A percentile compares a stretch with the other conserved stretches of the same genome.
Conservation (phyloP, 2,888 invertebrate genomes). For the Ectobius pallidus region DNA sequence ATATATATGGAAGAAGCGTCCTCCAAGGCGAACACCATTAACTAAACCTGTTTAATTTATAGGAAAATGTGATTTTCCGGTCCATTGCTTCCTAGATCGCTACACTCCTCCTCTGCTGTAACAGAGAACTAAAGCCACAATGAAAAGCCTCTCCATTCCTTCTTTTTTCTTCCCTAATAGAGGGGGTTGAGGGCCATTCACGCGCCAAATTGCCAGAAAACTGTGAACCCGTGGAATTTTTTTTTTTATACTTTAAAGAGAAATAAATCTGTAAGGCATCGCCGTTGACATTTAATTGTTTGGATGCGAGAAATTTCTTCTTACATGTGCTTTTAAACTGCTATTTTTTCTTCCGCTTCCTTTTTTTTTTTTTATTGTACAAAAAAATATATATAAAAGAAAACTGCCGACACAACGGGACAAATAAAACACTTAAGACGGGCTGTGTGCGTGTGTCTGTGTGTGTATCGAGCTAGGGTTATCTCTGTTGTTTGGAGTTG, state of each 20-base stretch:
- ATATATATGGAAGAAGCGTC: not conserved
- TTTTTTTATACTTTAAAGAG: conserved; percentile 2
- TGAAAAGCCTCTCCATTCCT: conserved; percentile 1
- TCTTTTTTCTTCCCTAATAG: not conserved
- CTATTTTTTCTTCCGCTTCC: not conserved
- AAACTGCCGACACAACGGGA: not conserved
- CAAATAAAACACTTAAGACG: no score
- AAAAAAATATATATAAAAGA: no score
- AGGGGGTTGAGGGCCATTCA: not conserved
- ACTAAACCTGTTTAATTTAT: conserved; percentile 46
- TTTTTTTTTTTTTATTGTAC: no score
- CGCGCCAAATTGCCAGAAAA: conserved; percentile 26
- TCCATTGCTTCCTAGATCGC: conserved; percentile 45
- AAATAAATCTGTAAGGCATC: conserved; percentile 11
- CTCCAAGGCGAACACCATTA: conserved; percentile 37
- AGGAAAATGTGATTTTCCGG: conserved; percentile 51
- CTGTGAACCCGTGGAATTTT: conserved; percentile 10
- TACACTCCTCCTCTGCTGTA: not conserved
- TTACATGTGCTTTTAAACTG: not conserved
- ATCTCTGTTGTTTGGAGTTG: no score
- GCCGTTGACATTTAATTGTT: conserved; percentile 19
- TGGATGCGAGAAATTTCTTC: conserved; percentile 5
- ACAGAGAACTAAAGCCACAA: conserved; percentile 25
- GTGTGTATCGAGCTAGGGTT: no score
- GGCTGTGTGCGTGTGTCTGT: no score